Evolutionary conservation across 2,113 vertebrate genomes (phyloP), one percentile per base, ranked within the genome.

Genomic region (Tautogolabrus adspersus): DNA sequence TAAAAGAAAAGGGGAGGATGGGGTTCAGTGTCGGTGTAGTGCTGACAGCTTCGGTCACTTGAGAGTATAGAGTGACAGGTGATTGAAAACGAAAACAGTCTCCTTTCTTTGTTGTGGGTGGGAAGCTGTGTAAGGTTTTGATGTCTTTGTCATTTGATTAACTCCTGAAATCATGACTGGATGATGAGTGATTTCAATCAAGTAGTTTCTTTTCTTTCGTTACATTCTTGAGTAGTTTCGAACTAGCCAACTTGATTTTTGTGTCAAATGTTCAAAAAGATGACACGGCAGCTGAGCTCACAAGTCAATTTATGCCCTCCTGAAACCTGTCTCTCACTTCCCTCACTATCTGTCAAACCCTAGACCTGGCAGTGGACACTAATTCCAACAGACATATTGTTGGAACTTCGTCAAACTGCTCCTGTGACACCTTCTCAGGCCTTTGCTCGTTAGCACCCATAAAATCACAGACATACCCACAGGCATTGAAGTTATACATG

Each of bases 401-500:
- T 74, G 30, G 18, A 77, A 46, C 49, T 38, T 80, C 61, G 54
- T 21, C 52, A 49, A n/a, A 44, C 51, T 71, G 47, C 52, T 62
- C 67, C 44, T 8, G 42, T 72, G 78, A 82, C 72, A 72, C 73
- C 60, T 83, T 62, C 56, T 55, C 63, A 12, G 72, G 79, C 63
- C 46, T 66, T 3, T 30, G 73, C 86, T 89, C 79, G 82, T 87
- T 89, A 87, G 79, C 46, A 18, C 82, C 72, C 77, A 82, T 90
- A 87, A 80, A 67, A 66, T 92, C 87, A 90, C n/a, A 60, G 70
- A 23, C 44, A 46, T 52, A 55, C 60, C 83, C 60, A 21, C 21
- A 19, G 72, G 62, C 70, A n/a, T 63, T 70, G 18, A 26, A 23
- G 75, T 73, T 82, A 66, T 58, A 66, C 47, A 82, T 62, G 26